Evolutionary conservation across 2,797 vertebrate species (phyloP).

Genomic region (Scyliorhinus canicula): DNA sequence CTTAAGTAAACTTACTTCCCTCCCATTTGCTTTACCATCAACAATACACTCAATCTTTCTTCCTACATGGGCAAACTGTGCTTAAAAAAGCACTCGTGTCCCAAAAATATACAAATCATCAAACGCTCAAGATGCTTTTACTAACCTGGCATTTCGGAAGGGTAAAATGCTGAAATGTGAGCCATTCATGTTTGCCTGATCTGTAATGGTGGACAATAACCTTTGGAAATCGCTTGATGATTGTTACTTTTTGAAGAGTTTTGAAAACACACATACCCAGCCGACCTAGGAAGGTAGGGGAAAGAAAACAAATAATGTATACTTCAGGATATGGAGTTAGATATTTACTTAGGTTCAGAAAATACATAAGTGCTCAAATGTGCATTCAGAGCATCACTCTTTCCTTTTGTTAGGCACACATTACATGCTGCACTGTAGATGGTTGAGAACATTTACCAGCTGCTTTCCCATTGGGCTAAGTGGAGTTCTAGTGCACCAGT

Average conservation of each 20-base stretch:
- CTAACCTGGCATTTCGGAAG: constrained; percentile 81
- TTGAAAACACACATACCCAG: constrained; percentile 55
- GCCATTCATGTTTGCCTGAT: constrained; percentile 53
- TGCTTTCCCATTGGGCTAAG: neutral
- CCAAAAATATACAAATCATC: neutral
- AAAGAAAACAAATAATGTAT: neutral
- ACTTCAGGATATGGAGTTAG: neutral
- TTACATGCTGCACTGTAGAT: neutral
- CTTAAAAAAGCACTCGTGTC: neutral
- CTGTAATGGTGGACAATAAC: constrained; percentile 58
- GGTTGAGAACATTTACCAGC: neutral
- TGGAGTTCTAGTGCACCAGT: neutral
- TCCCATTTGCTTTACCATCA: neutral
- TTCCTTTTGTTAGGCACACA: neutral
- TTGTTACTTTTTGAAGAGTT: constrained; percentile 49
- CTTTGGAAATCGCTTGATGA: constrained; percentile 48
- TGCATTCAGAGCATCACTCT: neutral
- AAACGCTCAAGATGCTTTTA: neutral
- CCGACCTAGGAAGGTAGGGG: constrained; percentile 56
- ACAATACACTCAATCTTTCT: neutral
- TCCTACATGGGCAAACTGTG: neutral
- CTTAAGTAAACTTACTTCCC: neutral
- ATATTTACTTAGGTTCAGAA: neutral
- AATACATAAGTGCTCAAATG: neutral
- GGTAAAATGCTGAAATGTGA: constrained; percentile 74